These are phyloP conservation scores for Halcyon senegalensis DNA, from an alignment of 2,113 vertebrate species.

Conservation along the genomic window DNA sequence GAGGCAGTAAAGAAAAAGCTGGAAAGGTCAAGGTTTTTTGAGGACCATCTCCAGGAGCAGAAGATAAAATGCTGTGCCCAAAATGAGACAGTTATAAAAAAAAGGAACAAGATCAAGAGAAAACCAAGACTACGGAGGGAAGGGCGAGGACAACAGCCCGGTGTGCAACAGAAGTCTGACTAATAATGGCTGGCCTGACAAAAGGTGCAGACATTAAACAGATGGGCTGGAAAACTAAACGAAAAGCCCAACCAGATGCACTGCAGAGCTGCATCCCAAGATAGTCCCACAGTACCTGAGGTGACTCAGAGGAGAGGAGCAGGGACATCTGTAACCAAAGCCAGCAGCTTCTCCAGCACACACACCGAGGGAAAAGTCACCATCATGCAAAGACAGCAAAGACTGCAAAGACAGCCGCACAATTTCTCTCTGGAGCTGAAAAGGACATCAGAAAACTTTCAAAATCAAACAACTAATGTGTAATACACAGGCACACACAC, in stretches of 20 bases:
- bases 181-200: background rate
- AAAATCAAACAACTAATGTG: background rate
- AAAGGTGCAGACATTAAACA: background rate
- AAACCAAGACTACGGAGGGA: fast-evolving
- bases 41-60: background rate
- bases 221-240: background rate
- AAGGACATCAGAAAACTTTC: background rate
- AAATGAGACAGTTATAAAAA: background rate
- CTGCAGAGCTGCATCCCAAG: background rate
- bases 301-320: background rate
- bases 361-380: fast-evolving
- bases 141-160: background rate
- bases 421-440: background rate
- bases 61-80: background rate
- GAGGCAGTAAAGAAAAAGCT: background rate
- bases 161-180: background rate
- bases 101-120: background rate
- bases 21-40: background rate
- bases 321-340: background rate
- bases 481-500: background rate
- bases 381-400: background rate
- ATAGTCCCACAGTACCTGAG: background rate
- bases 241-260: background rate
- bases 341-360: background rate
- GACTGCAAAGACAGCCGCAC: background rate